Conservation (phyloP, 2,797 vertebrate genomes). For the Psittacula echo region DNA sequence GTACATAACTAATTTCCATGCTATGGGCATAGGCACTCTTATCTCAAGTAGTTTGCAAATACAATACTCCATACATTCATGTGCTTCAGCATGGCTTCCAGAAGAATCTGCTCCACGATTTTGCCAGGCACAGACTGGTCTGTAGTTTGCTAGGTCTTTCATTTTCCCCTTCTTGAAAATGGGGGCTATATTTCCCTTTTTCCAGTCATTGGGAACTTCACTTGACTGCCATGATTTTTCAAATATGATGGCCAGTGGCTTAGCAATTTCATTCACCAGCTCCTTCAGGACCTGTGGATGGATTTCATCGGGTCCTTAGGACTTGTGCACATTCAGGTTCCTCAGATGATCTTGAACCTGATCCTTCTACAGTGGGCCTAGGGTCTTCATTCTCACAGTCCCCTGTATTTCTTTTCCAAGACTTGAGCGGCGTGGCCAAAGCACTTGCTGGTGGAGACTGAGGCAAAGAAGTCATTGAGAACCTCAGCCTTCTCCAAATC, state of each 20-base stretch:
- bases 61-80: background rate
- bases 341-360: background rate
- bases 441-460: background rate
- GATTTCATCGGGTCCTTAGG: background rate
- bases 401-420: background rate
- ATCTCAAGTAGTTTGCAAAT: background rate
- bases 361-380: background rate
- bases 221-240: background rate
- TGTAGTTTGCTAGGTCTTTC: background rate
- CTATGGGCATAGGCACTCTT: background rate
- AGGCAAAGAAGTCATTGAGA: background rate
- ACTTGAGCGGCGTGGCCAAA: background rate
- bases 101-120: background rate
- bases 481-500: background rate
- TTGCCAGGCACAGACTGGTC: background rate
- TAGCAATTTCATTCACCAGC: background rate
- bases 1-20: background rate
- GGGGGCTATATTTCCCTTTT: background rate
- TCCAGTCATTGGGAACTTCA: background rate
- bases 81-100: background rate
- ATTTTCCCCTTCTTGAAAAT: background rate
- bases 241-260: background rate
- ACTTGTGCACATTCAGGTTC: background rate
- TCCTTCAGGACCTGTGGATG: background rate
- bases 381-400: background rate